Evolutionary conservation across 2,797 vertebrate genomes (phyloP).

Genomic region (Diglossa cyanea): DNA sequence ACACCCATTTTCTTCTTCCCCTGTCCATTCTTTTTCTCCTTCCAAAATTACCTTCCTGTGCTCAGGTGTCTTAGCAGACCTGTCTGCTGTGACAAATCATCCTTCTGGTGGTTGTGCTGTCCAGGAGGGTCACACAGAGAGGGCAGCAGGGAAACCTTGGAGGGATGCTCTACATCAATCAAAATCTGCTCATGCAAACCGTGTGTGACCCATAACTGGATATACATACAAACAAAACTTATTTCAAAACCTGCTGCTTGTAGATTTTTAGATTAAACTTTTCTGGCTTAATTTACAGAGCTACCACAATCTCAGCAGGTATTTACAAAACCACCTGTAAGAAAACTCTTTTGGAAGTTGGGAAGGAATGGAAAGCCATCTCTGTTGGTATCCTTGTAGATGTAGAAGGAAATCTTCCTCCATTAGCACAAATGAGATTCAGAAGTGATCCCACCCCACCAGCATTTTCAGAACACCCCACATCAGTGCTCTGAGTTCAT

Average conservation of each 20-base stretch:
- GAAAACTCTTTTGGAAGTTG: slow-evolving; percentile 41
- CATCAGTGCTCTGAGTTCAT: background rate
- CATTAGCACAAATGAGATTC: background rate
- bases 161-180: background rate
- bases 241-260: background rate
- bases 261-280: background rate
- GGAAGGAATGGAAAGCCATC: slow-evolving; percentile 27
- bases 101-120: background rate
- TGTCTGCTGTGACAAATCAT: background rate
- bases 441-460: background rate
- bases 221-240: background rate
- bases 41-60: background rate
- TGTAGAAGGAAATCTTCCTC: background rate
- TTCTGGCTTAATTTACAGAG: background rate
- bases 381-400: background rate
- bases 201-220: background rate
- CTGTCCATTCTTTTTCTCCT: slow-evolving; percentile 18
- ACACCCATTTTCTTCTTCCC: background rate
- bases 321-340: background rate
- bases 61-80: background rate
- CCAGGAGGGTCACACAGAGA: background rate
- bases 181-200: background rate
- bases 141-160: background rate
- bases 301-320: background rate
- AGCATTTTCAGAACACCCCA: background rate